Conservation (phyloP, 2,113 vertebrate genomes). For the Motacilla alba region DNA sequence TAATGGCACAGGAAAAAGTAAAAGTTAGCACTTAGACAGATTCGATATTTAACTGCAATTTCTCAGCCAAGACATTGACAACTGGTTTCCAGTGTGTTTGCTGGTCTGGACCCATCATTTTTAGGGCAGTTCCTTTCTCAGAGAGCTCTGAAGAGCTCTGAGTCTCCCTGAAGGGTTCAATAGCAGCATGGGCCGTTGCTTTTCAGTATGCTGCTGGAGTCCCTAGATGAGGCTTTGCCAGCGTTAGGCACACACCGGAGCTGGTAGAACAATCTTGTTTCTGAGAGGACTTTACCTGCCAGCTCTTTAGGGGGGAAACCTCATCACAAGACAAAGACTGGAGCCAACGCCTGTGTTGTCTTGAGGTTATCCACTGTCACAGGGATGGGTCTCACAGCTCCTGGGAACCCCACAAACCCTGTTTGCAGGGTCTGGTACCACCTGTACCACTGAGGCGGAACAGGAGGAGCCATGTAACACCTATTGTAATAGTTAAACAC, state of each 20-base stretch:
- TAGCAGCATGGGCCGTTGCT: not conserved
- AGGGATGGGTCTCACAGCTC: not conserved
- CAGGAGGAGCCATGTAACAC: not conserved
- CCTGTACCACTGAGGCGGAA: not conserved
- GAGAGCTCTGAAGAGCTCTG: not conserved
- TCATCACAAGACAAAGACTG: not conserved
- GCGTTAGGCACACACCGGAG: fast-evolving
- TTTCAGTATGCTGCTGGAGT: not conserved
- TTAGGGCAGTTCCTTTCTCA: not conserved
- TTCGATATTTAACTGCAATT: not conserved
- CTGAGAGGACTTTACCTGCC: not conserved
- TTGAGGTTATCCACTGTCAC: not conserved
- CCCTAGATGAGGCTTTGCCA: not conserved
- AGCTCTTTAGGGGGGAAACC: not conserved
- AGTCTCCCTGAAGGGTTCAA: not conserved
- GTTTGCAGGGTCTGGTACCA: not conserved
- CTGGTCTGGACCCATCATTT: not conserved
- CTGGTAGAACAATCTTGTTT: not conserved
- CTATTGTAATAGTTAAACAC: fast-evolving
- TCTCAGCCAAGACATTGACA: not conserved
- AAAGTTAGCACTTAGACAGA: not conserved
- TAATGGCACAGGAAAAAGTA: not conserved
- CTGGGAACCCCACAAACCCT: not conserved
- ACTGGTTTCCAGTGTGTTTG: not conserved
- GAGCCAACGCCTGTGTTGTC: fast-evolving